Conservation (phyloP, 2,113 vertebrate genomes). For the Aramus guarauna region DNA sequence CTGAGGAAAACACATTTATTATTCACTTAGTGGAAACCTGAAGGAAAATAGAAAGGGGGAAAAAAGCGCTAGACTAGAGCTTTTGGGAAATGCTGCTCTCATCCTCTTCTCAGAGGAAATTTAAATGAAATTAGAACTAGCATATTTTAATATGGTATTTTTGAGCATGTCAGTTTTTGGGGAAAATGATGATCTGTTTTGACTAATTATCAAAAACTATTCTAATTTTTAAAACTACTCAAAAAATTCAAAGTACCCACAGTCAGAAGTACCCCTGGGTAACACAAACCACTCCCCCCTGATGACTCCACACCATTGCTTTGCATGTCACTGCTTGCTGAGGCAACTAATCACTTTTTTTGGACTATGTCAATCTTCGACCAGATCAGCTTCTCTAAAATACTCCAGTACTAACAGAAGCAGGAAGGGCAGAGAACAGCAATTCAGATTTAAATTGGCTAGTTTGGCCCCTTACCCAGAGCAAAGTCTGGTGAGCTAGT, state of each 20-base stretch:
- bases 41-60: not conserved
- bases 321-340: not conserved
- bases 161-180: not conserved
- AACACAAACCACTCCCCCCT: not conserved
- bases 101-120: constrained; percentile 19
- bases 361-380: not conserved
- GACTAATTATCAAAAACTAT: not conserved
- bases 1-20: constrained; percentile 53
- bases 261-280: not conserved
- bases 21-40: constrained; percentile 35
- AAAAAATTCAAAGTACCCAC: not conserved
- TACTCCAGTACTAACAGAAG: not conserved
- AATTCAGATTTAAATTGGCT: not conserved
- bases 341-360: not conserved
- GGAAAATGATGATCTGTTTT: not conserved
- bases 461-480: not conserved
- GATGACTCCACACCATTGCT: not conserved
- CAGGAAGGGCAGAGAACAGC: not conserved
- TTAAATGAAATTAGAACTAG: constrained; percentile 29
- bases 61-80: not conserved
- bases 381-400: not conserved
- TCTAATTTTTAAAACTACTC: not conserved
- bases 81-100: constrained; percentile 11
- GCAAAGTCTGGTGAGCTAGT: not conserved
- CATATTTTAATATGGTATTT: constrained; percentile 11